phyloP scores from a whole-genome alignment of 1,140 invertebrate genomes.

The Periplaneta americana region DNA sequence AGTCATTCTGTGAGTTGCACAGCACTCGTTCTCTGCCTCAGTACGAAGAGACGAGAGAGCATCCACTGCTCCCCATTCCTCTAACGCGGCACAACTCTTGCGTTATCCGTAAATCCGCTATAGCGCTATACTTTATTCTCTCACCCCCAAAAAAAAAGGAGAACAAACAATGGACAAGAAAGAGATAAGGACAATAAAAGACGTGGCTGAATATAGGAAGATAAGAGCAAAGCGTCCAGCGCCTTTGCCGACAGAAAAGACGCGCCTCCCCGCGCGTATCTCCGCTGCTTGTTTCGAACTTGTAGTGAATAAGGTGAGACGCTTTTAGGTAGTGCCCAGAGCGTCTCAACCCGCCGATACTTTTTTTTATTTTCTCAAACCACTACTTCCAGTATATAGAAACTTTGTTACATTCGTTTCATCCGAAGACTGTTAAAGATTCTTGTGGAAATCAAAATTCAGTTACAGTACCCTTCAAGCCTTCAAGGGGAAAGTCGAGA shows the following conservation, averaged over 20 bases:
- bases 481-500: not conserved
- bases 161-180: not conserved
- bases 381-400: too few relatives aligned
- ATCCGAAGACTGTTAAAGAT: not conserved
- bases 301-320: not conserved
- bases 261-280: not conserved
- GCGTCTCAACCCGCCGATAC: too few relatives aligned
- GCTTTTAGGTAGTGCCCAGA: not conserved
- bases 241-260: not conserved
- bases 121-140: not conserved
- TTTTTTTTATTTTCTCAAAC: too few relatives aligned
- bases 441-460: not conserved
- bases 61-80: not conserved
- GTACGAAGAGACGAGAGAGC: not conserved
- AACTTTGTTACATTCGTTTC: not conserved
- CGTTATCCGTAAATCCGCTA: not conserved
- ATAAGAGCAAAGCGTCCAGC: not conserved
- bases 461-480: not conserved
- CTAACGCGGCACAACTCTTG: not conserved
- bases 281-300: not conserved
- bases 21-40: not conserved
- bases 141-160: not conserved
- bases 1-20: not conserved
- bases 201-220: not conserved
- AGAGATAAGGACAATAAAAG: not conserved